Percentiles rank a stretch among this genome's conserved stretches.
phyloP scores from a whole-genome alignment of 2,797 vertebrate species.

The Siniperca obscura region DNA sequence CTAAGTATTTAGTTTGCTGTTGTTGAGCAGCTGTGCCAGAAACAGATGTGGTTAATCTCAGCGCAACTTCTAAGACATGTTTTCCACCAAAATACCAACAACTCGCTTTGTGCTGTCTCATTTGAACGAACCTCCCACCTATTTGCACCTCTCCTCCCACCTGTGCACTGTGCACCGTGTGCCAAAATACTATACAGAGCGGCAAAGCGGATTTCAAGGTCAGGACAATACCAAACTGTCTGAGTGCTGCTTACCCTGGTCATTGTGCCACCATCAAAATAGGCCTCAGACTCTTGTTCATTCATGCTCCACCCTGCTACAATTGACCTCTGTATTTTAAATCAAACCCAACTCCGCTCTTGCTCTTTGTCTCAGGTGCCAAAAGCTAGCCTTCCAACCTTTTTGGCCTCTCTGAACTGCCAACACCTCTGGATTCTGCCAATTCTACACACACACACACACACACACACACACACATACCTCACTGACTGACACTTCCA shows the following conservation, averaged over 20 bases:
- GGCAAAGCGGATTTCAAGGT: not conserved
- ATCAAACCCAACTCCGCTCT: conserved; percentile 44
- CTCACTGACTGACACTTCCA: conserved; percentile 73
- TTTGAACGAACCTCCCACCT: not conserved
- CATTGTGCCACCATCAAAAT: not conserved
- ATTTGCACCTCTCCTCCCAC: not conserved
- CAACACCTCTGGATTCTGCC: conserved; percentile 46
- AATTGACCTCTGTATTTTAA: conserved; percentile 47
- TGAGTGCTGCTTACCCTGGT: not conserved
- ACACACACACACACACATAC: conserved; percentile 27
- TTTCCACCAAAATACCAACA: not conserved
- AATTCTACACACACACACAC: conserved; percentile 21
- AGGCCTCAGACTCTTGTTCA: not conserved
- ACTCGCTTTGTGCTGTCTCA: not conserved
- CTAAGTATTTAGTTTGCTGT: not conserved
- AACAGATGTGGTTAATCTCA: not conserved
- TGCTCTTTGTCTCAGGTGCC: conserved; percentile 34
- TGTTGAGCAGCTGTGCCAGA: not conserved
- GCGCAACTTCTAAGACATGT: not conserved
- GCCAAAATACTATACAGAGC: not conserved
- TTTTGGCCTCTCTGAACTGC: conserved; percentile 53
- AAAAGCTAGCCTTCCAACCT: conserved; percentile 45
- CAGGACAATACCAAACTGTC: not conserved
- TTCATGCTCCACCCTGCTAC: conserved; percentile 9
- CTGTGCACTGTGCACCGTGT: not conserved